These are phyloP conservation scores for Mus spicilegus DNA, from an alignment of 2,113 vertebrate genomes.

Conservation along the genomic window DNA sequence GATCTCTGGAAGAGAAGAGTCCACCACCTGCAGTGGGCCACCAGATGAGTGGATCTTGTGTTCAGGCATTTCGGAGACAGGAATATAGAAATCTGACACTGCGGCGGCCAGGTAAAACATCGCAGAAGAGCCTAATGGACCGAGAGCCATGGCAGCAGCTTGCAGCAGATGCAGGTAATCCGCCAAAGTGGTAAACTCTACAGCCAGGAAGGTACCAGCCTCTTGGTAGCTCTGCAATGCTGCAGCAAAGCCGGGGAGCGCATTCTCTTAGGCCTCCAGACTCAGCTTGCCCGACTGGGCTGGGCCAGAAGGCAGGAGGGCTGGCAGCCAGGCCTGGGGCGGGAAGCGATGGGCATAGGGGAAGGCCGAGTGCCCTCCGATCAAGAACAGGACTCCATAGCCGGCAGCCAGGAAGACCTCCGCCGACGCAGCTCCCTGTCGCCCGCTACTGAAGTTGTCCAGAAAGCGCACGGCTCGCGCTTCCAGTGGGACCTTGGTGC, in stretches of 20 bases:
- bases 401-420: constrained; percentile 92
- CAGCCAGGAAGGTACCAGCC: constrained; percentile 88
- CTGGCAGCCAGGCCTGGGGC: constrained; percentile 90
- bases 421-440: constrained; percentile 93
- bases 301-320: constrained; percentile 80
- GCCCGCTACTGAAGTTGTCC: constrained; percentile 97
- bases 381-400: constrained; percentile 94
- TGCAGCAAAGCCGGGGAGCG: constrained; percentile 89
- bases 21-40: constrained; percentile 94
- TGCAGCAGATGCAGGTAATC: constrained; percentile 96
- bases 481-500: constrained; percentile 96
- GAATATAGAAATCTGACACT: constrained; percentile 98
- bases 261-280: constrained; percentile 88
- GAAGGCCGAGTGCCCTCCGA: constrained; percentile 94
- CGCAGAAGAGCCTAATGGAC: constrained; percentile 92
- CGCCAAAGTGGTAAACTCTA: constrained; percentile 94
- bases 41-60: constrained; percentile 98
- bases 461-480: constrained; percentile 95
- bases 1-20: constrained; percentile 62
- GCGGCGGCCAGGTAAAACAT: constrained; percentile 99
- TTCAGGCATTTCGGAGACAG: constrained; percentile 96
- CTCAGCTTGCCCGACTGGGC: constrained; percentile 58
- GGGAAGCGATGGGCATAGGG: constrained; percentile 93
- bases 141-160: constrained; percentile 93
- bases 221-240: constrained; percentile 90